Conservation (phyloP, 2,797 vertebrate genomes). For the Eospalax fontanierii region DNA sequence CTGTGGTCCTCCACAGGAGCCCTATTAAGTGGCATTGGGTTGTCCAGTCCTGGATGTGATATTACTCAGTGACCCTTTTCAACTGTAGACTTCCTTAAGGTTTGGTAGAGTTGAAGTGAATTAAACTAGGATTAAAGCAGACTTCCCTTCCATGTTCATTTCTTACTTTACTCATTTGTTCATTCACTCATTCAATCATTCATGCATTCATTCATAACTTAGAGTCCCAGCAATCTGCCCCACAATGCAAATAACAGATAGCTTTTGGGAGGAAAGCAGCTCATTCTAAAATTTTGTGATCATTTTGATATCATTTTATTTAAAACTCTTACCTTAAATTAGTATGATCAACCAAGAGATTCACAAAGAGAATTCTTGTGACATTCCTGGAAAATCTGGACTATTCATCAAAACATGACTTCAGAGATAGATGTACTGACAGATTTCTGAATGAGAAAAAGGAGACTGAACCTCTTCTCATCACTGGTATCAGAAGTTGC, state of each 20-base stretch:
- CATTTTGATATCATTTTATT: constrained; percentile 49
- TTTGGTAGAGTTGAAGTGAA: constrained; percentile 25
- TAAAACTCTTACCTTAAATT: constrained; percentile 45
- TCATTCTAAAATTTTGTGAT: background rate
- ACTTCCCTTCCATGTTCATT: background rate
- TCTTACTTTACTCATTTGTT: background rate
- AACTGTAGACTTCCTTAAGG: background rate
- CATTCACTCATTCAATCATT: background rate
- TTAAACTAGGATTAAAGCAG: constrained; percentile 26
- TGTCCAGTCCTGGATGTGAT: background rate
- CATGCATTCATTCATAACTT: background rate
- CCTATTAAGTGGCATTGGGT: background rate
- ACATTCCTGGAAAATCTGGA: constrained; percentile 55
- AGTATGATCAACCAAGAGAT: background rate
- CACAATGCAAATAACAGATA: background rate
- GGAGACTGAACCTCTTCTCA: constrained; percentile 40
- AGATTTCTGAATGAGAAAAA: constrained; percentile 45
- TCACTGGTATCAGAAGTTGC: constrained; percentile 32
- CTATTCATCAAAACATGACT: constrained; percentile 1
- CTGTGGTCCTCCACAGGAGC: background rate
- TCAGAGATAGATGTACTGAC: constrained; percentile 25
- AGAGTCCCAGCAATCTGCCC: background rate
- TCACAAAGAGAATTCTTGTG: constrained; percentile 57
- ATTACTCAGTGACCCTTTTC: constrained; percentile 14
- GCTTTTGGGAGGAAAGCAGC: background rate